Percentiles rank a stretch among this genome's conserved stretches.
phyloP scores from a whole-genome alignment of 2,113 vertebrate species.

The Oncorhynchus kisutch region DNA sequence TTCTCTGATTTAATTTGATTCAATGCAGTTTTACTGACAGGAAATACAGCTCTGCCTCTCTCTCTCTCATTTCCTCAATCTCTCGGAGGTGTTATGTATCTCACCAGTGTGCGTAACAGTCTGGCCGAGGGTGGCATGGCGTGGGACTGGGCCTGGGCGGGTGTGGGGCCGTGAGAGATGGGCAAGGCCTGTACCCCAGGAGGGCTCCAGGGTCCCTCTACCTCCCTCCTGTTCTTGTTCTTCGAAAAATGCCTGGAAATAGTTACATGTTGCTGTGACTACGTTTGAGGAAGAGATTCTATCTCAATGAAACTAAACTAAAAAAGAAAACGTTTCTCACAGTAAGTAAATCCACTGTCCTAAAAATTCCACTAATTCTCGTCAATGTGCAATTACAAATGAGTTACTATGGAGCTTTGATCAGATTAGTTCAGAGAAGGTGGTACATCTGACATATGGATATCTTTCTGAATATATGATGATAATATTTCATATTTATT shows the following conservation, averaged over 20 bases:
- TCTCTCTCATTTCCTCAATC: not conserved
- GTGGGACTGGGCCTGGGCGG: conserved; percentile 49
- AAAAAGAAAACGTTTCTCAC: not conserved
- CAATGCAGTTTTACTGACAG: not conserved
- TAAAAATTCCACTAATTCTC: too few relatives aligned
- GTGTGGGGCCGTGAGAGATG: conserved; percentile 63
- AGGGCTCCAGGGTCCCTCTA: conserved; percentile 72
- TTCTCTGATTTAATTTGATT: conserved; percentile 13
- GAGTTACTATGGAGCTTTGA: not conserved
- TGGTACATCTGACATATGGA: not conserved
- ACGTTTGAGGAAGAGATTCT: not conserved
- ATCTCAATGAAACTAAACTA: not conserved
- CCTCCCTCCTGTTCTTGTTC: conserved; percentile 72
- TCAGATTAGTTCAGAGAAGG: not conserved
- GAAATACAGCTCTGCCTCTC: not conserved
- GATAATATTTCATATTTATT: not conserved
- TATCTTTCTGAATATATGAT: not conserved
- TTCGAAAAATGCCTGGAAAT: conserved; percentile 83
- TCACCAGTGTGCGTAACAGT: conserved; percentile 70
- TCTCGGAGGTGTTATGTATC: not conserved
- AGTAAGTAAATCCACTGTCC: too few relatives aligned
- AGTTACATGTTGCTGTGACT: too few relatives aligned
- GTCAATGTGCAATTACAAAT: not conserved
- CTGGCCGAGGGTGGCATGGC: conserved; percentile 67
- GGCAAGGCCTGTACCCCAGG: conserved; percentile 73